These are phyloP conservation scores for Atherinosoma microstoma DNA, from an alignment of 2,797 vertebrate species.

Conservation along the genomic window DNA sequence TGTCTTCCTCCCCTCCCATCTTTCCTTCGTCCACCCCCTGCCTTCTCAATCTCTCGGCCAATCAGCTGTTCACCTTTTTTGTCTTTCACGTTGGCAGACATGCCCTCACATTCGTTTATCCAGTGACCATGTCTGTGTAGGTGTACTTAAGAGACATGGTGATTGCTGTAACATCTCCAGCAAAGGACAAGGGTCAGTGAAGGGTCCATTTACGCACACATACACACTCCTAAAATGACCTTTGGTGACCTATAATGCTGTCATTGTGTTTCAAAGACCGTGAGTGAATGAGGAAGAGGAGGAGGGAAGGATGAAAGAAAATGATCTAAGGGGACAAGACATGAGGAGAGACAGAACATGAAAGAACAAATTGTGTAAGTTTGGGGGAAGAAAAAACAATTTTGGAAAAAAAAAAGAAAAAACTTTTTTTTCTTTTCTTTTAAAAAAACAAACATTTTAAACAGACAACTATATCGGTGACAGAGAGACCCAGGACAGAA, in stretches of 20 bases:
- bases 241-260: constrained; percentile 3
- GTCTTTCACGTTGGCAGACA: constrained; percentile 11
- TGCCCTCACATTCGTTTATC: constrained; percentile 27
- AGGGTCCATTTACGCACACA: constrained; percentile 66
- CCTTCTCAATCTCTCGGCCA: constrained; percentile 20
- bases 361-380: background rate
- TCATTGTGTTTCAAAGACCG: constrained; percentile 5
- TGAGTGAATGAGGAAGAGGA: background rate
- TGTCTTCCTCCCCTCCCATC: background rate
- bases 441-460: background rate
- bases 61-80: constrained; percentile 42
- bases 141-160: constrained; percentile 48
- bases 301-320: background rate
- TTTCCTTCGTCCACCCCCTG: background rate
- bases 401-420: background rate
- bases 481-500: constrained; percentile 12
- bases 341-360: background rate
- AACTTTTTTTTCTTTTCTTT: no score
- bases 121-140: background rate
- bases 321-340: background rate
- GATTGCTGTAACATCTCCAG: constrained; percentile 89
- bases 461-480: background rate
- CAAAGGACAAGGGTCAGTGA: constrained; percentile 82
- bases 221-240: background rate
- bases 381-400: background rate